Base-by-base conservation (phyloP, 2,888 invertebrate genomes). In the Polydesmus complanatus region DNA sequence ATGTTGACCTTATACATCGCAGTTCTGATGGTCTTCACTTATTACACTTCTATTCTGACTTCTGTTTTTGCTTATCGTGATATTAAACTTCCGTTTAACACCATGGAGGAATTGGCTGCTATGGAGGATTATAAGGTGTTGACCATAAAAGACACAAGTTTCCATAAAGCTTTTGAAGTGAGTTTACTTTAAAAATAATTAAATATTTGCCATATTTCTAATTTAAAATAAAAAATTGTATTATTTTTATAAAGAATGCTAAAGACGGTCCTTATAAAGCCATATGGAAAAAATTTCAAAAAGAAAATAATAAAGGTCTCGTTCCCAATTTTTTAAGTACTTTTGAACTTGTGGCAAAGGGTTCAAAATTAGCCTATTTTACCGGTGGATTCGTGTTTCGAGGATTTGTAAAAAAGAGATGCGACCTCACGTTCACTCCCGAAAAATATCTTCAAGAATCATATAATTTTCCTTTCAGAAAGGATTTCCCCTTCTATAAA, bases 41-140 rank as follows among this genome's bases (percentile, higher is more conserved):
- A 58, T 27, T 58, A 58, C 27, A 27, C 50, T 14, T 58, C 58
- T 2, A 27, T 51, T 19, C 27, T 58, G n/a, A 58, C 58, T 5
- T 58, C 58, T 8, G 18, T 58, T 19, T 52, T 58, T 14, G 51
- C 58, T 25, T 58, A 58, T 27, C 21, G 58, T 26, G 58, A 58
- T 19, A 23, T 22, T 2, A 50, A 52, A 51, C 27, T 58, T 11
- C 58, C 58, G 1, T 19, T 58, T 14, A 50, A 1, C 8, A 58
- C 50, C 25, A 18, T 58, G 11, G 51, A 58, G 14, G 58, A 58
- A 52, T 23, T 58, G 58, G 2, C 2, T 14, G 27, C 27, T 1
- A 58, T 51, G 19, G 25, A 58, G 19, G 37, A 58, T n/a, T 58
- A 58, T 47, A 58, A 58, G 51, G 26, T 26, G 2, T 51, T 58